Conservation (phyloP, 2,113 vertebrate genomes). For the Ia io region DNA sequence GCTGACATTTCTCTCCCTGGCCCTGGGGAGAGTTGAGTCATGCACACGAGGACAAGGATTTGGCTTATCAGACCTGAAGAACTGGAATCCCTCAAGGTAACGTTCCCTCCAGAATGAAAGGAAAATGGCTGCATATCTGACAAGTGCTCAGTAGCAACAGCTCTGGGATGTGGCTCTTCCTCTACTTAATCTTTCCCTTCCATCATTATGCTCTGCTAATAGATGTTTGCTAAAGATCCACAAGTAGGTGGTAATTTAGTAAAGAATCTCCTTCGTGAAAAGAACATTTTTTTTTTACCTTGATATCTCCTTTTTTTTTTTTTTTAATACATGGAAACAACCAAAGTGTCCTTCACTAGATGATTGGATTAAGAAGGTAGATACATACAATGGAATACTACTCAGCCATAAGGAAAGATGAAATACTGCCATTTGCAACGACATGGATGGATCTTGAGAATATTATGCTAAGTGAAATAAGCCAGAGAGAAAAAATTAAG, state of each 20-base stretch:
- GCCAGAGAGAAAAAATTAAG: not conserved
- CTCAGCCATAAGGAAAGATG: not conserved
- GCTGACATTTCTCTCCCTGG: slow-evolving; percentile 4
- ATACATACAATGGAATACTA: not conserved
- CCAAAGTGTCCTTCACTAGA: not conserved
- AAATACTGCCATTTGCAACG: not conserved
- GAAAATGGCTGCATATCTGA: not conserved
- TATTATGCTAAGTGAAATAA: not conserved
- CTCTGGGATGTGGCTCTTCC: not conserved
- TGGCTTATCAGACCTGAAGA: not conserved
- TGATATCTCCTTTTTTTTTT: not conserved
- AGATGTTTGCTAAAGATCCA: not conserved
- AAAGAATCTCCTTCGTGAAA: not conserved
- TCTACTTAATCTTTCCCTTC: not conserved
- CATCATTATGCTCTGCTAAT: not conserved
- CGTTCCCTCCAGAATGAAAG: not conserved
- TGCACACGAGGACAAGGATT: not conserved
- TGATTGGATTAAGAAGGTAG: not conserved
- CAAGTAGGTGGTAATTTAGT: not conserved
- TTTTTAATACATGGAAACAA: not conserved
- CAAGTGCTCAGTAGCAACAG: not conserved
- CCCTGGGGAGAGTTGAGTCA: slow-evolving; percentile 44
- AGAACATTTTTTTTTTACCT: not conserved
- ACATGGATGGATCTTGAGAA: not conserved
- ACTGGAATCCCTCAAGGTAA: not conserved